Percentiles rank a stretch among this genome's conserved stretches.
These are phyloP conservation scores for Balearica regulorum DNA, from an alignment of 2,797 vertebrate genomes.

Conservation along the genomic window DNA sequence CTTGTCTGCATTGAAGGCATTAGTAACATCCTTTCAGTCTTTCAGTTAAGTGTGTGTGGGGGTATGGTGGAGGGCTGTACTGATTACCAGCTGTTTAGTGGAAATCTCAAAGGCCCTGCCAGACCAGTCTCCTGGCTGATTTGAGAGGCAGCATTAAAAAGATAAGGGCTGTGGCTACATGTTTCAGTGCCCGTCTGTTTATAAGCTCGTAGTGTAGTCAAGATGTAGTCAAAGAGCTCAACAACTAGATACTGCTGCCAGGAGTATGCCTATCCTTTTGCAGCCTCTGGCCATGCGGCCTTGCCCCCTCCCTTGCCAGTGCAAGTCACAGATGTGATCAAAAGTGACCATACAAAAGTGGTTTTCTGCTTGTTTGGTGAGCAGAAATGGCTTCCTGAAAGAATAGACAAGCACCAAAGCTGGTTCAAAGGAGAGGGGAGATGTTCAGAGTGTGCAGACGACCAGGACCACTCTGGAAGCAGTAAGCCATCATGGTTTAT, in stretches of 20 bases:
- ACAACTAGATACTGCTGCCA: not conserved
- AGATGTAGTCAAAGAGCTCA: not conserved
- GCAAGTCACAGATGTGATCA: not conserved
- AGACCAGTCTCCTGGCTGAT: not conserved
- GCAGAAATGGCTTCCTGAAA: not conserved
- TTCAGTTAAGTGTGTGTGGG: not conserved
- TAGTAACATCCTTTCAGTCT: not conserved
- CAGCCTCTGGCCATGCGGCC: not conserved
- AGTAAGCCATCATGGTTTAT: not conserved
- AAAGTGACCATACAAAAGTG: not conserved
- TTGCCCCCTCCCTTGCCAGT: not conserved
- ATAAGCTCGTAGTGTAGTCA: not conserved
- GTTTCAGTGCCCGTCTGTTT: not conserved
- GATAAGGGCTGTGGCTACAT: not conserved
- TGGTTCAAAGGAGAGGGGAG: not conserved
- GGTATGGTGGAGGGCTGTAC: rapidly evolving
- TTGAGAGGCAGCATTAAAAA: not conserved
- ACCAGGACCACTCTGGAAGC: not conserved
- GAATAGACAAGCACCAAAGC: not conserved
- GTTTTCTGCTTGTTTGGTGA: not conserved
- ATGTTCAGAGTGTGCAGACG: not conserved
- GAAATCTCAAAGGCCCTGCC: not conserved
- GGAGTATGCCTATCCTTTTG: not conserved
- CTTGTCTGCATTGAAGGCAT: not conserved
- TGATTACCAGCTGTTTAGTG: rapidly evolving